These are phyloP conservation scores for Tragopan temminckii DNA, from an alignment of 2,797 vertebrate species.

Conservation along the genomic window DNA sequence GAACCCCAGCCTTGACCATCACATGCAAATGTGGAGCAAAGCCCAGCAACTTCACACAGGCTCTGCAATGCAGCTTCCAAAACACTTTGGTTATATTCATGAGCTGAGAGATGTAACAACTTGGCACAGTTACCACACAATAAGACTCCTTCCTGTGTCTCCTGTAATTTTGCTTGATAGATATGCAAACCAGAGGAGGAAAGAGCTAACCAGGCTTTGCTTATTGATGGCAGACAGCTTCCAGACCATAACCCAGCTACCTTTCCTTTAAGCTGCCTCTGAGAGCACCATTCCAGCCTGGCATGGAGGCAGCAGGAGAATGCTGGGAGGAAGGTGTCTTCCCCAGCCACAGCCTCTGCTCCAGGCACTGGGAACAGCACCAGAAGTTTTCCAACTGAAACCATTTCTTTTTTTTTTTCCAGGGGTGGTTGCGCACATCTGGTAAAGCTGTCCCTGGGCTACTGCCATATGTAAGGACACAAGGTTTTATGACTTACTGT, in stretches of 20 bases:
- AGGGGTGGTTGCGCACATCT: slow-evolving; percentile 77
- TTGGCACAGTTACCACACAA: slow-evolving; percentile 41
- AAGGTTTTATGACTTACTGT: slow-evolving; percentile 88
- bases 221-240: slow-evolving; percentile 55
- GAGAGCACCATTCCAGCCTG: not conserved
- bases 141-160: slow-evolving; percentile 35
- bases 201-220: slow-evolving; percentile 46
- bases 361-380: not conserved
- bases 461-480: slow-evolving; percentile 88
- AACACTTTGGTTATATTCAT: not conserved
- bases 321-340: not conserved
- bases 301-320: not conserved
- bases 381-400: slow-evolving; percentile 47
- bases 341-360: not conserved
- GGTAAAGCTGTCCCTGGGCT: slow-evolving; percentile 79
- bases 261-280: not conserved
- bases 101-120: not conserved
- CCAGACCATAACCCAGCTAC: not conserved
- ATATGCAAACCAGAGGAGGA: slow-evolving; percentile 44
- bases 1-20: not conserved
- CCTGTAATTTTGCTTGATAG: slow-evolving; percentile 65
- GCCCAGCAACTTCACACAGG: not conserved
- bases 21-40: not conserved
- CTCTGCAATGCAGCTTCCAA: not conserved
- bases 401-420: not conserved